Percentiles rank a stretch among this genome's conserved stretches.
Conservation (phyloP, 2,113 vertebrate species). For the Fregata magnificens region DNA sequence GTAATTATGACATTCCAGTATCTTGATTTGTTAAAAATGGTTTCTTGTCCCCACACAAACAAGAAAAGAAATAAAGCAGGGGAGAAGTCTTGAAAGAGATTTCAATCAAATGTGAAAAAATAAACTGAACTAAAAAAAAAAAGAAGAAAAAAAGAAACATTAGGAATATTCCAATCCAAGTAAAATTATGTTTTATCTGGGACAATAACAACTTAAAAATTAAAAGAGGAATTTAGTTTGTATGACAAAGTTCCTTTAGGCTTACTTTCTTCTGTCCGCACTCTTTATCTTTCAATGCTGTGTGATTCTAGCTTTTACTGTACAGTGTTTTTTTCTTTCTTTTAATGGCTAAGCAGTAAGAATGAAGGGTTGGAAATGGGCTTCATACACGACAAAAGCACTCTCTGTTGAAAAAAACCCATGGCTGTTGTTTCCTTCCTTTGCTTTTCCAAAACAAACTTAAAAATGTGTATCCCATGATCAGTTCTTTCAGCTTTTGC, state of each 20-base stretch:
- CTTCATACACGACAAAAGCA: not conserved
- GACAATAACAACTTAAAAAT: constrained; percentile 32
- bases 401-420: not conserved
- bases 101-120: not conserved
- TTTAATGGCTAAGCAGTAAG: not conserved
- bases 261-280: not conserved
- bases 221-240: constrained; percentile 30
- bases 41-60: not conserved
- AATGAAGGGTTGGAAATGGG: not conserved
- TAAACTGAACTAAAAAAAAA: not conserved
- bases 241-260: constrained; percentile 30
- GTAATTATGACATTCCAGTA: not conserved
- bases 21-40: not conserved
- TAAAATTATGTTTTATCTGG: not conserved
- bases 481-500: not conserved
- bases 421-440: not conserved
- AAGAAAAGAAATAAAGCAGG: not conserved
- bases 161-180: not conserved
- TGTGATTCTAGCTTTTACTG: not conserved
- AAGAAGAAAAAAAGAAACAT: not conserved
- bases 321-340: not conserved
- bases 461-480: not conserved
- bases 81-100: not conserved
- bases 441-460: not conserved
- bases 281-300: constrained; percentile 1